phyloP scores from a whole-genome alignment of 2,797 vertebrate genomes.

The Clarias fuscus region DNA sequence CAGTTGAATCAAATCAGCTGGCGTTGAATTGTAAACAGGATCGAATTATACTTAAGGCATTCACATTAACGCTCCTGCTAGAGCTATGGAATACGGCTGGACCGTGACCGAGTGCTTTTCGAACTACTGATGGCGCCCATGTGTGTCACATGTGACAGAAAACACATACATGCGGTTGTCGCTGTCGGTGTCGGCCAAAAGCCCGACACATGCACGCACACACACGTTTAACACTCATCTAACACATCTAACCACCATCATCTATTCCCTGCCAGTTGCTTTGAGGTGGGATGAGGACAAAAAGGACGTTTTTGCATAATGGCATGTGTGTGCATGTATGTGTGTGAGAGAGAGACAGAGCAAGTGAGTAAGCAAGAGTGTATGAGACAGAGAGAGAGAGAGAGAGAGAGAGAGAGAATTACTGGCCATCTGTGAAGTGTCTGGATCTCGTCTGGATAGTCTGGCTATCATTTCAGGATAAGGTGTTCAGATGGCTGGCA shows the following conservation, averaged over 20 bases:
- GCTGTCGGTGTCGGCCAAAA: neutral
- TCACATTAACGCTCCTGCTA: neutral
- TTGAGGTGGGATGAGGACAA: constrained; percentile 37
- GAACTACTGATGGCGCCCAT: neutral
- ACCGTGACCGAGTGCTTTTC: constrained; percentile 2
- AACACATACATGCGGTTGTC: neutral
- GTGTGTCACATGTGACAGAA: neutral
- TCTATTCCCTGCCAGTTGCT: constrained; percentile 23
- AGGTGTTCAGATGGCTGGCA: constrained; percentile 55
- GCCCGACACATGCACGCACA: neutral
- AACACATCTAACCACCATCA: constrained; percentile 20
- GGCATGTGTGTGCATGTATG: neutral
- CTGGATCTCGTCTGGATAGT: constrained; percentile 54
- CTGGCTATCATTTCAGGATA: constrained; percentile 68
- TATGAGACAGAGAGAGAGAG: neutral
- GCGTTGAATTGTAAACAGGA: constrained; percentile 14
- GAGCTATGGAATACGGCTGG: constrained; percentile 3
- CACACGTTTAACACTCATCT: constrained; percentile 15
- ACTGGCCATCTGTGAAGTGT: constrained; percentile 40
- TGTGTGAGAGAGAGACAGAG: neutral
- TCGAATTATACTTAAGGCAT: constrained; percentile 19
- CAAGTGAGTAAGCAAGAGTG: neutral
- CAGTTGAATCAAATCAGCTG: constrained; percentile 17
- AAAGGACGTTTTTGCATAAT: constrained; percentile 34
- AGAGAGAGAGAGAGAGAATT: constrained; percentile 1